Conservation (phyloP, 1,140 invertebrate genomes). For the Zaprionus kolodkinae region DNA sequence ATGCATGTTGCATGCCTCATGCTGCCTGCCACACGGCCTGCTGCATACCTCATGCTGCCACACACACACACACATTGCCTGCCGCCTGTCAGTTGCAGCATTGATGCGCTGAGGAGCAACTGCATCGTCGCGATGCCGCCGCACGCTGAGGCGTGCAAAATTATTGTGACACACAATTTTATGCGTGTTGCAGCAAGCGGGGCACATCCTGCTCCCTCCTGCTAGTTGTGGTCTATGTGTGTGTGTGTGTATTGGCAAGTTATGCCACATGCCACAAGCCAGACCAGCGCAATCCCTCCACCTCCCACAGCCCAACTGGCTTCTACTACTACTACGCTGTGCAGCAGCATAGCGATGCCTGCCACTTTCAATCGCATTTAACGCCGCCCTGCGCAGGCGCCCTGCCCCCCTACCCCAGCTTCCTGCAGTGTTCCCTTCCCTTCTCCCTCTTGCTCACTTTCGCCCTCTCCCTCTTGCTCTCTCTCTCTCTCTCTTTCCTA, state of each 20-base stretch:
- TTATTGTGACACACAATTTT: constrained; percentile 82
- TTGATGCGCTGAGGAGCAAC: too few relatives aligned
- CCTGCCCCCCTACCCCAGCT: too few relatives aligned
- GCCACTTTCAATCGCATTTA: constrained; percentile 43
- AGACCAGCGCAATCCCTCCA: constrained; percentile 1
- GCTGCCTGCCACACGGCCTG: neutral
- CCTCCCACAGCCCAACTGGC: neutral
- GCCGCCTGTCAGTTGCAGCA: constrained; percentile 54
- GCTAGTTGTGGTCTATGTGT: neutral
- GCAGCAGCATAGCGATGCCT: constrained; percentile 24
- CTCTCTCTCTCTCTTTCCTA: too few relatives aligned
- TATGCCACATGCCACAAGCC: constrained; percentile 71
- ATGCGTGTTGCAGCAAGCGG: constrained; percentile 56
- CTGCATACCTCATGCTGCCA: constrained; percentile 20
- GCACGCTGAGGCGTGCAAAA: constrained; percentile 61
- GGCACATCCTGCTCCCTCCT: constrained; percentile 31
- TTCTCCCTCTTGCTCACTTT: too few relatives aligned
- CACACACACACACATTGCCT: constrained; percentile 59
- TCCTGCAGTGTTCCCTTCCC: too few relatives aligned
- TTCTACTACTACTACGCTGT: too few relatives aligned
- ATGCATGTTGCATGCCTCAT: constrained; percentile 51
- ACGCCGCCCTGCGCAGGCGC: constrained; percentile 34
- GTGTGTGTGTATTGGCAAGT: constrained; percentile 50
- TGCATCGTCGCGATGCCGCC: constrained; percentile 25
- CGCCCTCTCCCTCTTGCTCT: too few relatives aligned